phyloP scores from a whole-genome alignment of 2,797 vertebrate species.

The Echiichthys vipera region DNA sequence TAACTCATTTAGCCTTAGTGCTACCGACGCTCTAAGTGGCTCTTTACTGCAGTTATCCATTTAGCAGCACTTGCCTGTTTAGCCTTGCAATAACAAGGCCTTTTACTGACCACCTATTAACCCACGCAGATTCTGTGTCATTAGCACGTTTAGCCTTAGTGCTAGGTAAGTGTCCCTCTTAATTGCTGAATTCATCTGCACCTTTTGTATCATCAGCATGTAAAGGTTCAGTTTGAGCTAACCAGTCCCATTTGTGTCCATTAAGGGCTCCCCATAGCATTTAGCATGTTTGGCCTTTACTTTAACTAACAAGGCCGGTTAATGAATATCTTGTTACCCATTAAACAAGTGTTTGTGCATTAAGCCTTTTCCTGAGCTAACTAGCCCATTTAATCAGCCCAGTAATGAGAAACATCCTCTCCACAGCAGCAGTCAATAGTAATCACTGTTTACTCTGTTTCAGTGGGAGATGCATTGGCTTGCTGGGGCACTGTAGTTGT shows the following conservation, averaged over 20 bases:
- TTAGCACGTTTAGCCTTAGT: conserved; percentile 64
- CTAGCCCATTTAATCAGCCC: conserved; percentile 93
- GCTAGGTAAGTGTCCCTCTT: conserved; percentile 48
- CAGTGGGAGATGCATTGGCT: conserved; percentile 70
- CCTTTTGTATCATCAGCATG: conserved; percentile 53
- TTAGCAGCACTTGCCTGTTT: conserved; percentile 37
- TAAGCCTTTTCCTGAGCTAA: conserved; percentile 87
- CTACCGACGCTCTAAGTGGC: conserved; percentile 31
- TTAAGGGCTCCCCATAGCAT: conserved; percentile 55
- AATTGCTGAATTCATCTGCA: conserved; percentile 70
- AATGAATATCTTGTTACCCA: conserved; percentile 79
- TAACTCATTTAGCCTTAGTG: conserved; percentile 30
- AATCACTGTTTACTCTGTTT: conserved; percentile 96
- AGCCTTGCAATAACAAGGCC: conserved; percentile 46
- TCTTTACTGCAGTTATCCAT: conserved; percentile 52
- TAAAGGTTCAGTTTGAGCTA: conserved; percentile 45
- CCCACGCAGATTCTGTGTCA: conserved; percentile 47
- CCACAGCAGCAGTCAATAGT: conserved; percentile 99
- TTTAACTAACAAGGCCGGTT: conserved; percentile 78
- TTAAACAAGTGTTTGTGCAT: conserved; percentile 83
- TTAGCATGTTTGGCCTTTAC: conserved; percentile 74
- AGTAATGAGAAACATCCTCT: conserved; percentile 99
- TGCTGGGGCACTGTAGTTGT: conserved; percentile 60
- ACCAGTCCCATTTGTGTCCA: conserved; percentile 71
- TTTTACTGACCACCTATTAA: conserved; percentile 62